Evolutionary conservation across 2,888 invertebrate species (phyloP), one percentile per base, ranked within the genome.

Genomic region (Chloromyia formosa): DNA sequence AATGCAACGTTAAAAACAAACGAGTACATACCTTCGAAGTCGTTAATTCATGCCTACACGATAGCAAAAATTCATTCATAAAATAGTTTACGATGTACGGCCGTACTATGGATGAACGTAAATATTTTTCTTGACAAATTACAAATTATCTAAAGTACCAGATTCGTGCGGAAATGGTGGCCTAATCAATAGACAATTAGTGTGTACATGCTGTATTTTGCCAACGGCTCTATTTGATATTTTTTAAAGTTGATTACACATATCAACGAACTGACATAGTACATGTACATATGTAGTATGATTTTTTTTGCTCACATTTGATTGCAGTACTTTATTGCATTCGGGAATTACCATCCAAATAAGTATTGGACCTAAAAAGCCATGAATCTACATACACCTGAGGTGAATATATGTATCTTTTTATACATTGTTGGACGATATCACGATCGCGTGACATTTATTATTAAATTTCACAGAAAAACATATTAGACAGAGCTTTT

Each of bases 111-210:
- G 9, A 18, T 62, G 56, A 56, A 18, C 56, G 56, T 56, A 56
- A 56, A 49, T 10, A 20, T 56, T 56, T 18, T 56, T 56, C 56
- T 49, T 56, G 27, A 35, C 56, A 56, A 56, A 20, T 56, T 22
- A 56, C 10, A 35, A 35, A 56, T 56, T 16, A 20, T 10, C 18
- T 7, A 35, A 35, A 35, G 27, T 35, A 35, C 20, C 56, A 56
- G 22, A 35, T 35, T 35, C 66, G 45, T 66, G 22, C 66, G 66
- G 66, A 66, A 66, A 66, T 49, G 66, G 49, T 66, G 66, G 66
- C 66, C 66, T 66, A 66, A 66, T 66, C 66, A 66, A 66, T 66
- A 66, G 66, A 66, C 66, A 66, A 35, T 66, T 66, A 66, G 66
- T 14, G 45, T 45, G 45, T 49, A 22, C 22, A 10, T 12, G 45